Evolutionary conservation across 2,113 vertebrate genomes (phyloP).

Genomic region (Rhinoptilus africanus): DNA sequence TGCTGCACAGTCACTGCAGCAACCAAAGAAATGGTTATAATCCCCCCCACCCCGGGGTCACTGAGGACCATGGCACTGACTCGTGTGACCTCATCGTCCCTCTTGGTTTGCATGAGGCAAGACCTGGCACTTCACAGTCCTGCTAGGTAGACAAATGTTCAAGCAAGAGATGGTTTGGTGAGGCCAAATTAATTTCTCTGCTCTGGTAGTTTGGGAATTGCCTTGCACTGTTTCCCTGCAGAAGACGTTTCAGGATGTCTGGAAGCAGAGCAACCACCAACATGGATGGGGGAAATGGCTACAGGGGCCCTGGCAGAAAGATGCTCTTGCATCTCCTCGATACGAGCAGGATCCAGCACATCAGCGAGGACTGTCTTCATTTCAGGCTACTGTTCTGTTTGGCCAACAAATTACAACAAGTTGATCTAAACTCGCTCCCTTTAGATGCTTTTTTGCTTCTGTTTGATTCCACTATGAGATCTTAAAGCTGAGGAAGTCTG

Average conservation of each 20-base stretch:
- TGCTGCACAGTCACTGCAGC: neutral
- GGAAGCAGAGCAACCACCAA: neutral
- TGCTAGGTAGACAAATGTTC: neutral
- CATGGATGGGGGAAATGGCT: neutral
- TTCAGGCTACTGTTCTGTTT: neutral
- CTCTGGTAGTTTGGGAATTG: neutral
- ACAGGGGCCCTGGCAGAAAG: neutral
- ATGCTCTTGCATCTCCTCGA: neutral
- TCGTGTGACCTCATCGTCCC: neutral
- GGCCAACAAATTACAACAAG: neutral
- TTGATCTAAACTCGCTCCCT: neutral
- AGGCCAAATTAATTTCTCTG: neutral
- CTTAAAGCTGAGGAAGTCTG: neutral
- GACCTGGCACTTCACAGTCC: neutral
- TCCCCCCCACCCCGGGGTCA: fast-evolving
- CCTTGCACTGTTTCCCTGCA: neutral
- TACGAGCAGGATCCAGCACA: neutral
- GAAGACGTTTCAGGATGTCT: neutral
- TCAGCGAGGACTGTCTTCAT: fast-evolving
- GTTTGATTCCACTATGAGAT: neutral
- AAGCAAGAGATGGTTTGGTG: neutral
- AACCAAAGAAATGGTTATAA: neutral
- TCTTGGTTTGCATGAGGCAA: neutral
- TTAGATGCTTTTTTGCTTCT: neutral
- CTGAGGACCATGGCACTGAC: neutral